A percentile compares a stretch with the other conserved stretches of the same genome.
Conservation (phyloP, 2,888 invertebrate species). For the Synergus gifuensis region DNA sequence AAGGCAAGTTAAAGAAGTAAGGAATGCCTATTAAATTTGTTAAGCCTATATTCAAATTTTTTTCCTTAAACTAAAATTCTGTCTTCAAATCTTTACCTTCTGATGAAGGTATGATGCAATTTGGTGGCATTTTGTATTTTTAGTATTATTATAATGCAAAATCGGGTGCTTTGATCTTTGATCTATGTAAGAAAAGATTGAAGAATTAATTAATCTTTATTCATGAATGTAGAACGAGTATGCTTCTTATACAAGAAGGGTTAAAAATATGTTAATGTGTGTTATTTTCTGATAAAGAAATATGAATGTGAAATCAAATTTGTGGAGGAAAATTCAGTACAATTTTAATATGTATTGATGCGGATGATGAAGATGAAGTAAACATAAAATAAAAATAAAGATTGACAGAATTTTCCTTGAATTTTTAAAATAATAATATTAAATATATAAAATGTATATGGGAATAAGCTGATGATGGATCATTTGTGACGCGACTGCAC, state of each 20-base stretch:
- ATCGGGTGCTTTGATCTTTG: background rate
- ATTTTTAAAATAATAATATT: conserved; percentile 15
- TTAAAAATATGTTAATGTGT: conserved; percentile 23
- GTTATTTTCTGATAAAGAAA: background rate
- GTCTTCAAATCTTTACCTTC: background rate
- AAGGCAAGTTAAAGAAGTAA: background rate
- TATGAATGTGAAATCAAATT: conserved; percentile 4
- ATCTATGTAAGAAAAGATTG: background rate
- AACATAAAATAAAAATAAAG: background rate
- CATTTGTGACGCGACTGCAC: conserved; percentile 42
- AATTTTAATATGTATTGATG: background rate
- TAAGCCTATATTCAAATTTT: background rate
- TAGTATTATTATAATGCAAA: background rate
- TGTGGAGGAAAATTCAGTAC: conserved; percentile 10
- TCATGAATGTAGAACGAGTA: conserved; percentile 5
- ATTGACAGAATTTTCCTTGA: background rate
- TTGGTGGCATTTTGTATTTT: background rate
- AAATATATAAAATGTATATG: conserved; percentile 9
- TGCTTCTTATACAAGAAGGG: conserved; percentile 17
- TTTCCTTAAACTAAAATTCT: background rate
- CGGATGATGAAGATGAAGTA: background rate
- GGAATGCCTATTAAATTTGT: background rate
- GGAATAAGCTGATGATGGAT: background rate
- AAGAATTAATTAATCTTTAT: background rate
- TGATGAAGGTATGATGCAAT: background rate